Conservation (phyloP, 2,113 vertebrate genomes). For the Megaceryle torquata region DNA sequence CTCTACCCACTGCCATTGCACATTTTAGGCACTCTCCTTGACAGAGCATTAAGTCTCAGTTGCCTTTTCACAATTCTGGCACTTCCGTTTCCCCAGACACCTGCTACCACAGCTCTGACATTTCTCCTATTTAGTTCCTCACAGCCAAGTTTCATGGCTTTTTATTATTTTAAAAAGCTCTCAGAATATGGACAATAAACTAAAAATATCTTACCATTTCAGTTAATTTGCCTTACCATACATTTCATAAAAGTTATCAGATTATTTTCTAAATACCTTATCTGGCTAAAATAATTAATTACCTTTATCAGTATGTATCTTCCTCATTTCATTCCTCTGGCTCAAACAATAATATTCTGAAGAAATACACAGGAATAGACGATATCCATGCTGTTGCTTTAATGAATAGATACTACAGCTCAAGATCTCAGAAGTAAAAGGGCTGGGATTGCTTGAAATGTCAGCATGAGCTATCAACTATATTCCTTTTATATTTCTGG, state of each 20-base stretch:
- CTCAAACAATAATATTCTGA: not conserved
- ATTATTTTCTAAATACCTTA: not conserved
- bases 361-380: not conserved
- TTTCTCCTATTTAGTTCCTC: conserved; percentile 64
- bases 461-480: not conserved
- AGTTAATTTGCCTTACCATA: not conserved
- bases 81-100: conserved; percentile 15
- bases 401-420: not conserved
- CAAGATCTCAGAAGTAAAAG: not conserved
- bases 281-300: not conserved
- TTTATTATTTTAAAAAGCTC: conserved; percentile 22
- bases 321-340: not conserved
- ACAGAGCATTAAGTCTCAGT: not conserved
- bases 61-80: conserved; percentile 21
- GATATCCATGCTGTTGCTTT: not conserved
- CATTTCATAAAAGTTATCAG: not conserved
- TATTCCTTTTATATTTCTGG: not conserved
- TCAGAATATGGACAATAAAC: not conserved
- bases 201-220: not conserved
- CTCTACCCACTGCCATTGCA: not conserved
- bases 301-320: not conserved
- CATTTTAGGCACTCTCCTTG: conserved; percentile 8
- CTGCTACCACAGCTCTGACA: conserved; percentile 47
- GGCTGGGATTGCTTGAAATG: not conserved
- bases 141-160: conserved; percentile 38